Evolutionary conservation across 2,113 vertebrate genomes (phyloP), one percentile per base, ranked within the genome.

Genomic region (Colinus virginianus): DNA sequence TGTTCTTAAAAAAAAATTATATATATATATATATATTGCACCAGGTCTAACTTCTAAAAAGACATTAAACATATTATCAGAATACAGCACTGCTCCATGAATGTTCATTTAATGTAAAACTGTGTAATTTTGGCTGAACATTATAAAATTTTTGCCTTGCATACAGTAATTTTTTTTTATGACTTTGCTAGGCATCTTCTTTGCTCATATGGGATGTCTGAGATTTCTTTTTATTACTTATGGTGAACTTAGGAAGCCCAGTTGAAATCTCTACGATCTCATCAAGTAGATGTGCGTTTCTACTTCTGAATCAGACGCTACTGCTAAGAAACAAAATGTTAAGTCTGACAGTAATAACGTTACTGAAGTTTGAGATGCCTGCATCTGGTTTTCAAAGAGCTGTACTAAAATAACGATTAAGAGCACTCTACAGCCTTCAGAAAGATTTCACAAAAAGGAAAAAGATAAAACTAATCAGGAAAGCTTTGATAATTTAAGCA

Each of bases 351-450:
- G 49, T 77, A 93, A 89, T 92, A 67, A 67, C 30, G 84, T 90
- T 87, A 95, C 63, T 93, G 58, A 93, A 94, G 66, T 92, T 49
- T 78, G 66, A 90, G 79, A 80, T 83, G 62, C 36, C 67, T 91
- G 40, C 83, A 91, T 88, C 79, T 51, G 86, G 63, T 78, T 90
- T 94, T 88, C 70, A 94, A 93, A 87, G 81, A 95, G 36, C 25
- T 88, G 25, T n/a, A 13, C 40, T 91, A 90, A 88, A 93, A 87
- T 84, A 34, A 92, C 38, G 48, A 89, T 87, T 79, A 93, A 78
- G 74, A 95, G 58, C 62, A 90, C 85, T 95, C 84, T 84, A 45
- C 56, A 81, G 45, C 63, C 21, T 90, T 95, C 23, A 59, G 59
- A 63, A 93, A 79, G 17, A 86, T 75, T 95, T 90, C 78, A 76